Conservation (phyloP, 2,888 invertebrate species). For the Tenthredo notha region DNA sequence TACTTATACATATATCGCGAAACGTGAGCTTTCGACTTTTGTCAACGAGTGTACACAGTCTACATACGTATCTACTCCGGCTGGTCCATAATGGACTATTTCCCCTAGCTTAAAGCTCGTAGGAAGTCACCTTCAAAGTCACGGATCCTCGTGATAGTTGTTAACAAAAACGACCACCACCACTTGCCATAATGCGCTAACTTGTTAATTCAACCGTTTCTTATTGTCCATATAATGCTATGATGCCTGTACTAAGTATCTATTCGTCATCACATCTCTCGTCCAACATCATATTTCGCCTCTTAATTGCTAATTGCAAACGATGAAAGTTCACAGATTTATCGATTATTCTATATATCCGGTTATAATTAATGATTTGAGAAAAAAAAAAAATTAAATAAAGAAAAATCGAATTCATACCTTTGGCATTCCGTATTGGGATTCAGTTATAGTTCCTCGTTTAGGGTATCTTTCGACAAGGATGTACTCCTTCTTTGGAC, state of each 20-base stretch:
- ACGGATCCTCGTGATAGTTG: constrained; percentile 62
- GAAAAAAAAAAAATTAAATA: background rate
- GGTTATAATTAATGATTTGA: too few species aligned
- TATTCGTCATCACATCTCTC: too few species aligned
- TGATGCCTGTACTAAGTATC: background rate
- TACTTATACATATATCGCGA: too few species aligned
- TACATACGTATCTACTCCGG: constrained; percentile 47
- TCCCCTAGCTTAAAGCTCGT: constrained; percentile 73
- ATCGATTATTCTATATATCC: too few species aligned
- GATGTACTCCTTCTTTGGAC: constrained; percentile 46
- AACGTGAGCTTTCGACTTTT: constrained; percentile 4
- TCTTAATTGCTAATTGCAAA: too few species aligned
- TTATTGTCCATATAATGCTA: background rate
- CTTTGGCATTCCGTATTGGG: constrained; percentile 31
- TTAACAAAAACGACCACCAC: constrained; percentile 17
- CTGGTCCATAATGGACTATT: constrained; percentile 76
- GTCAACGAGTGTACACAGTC: constrained; percentile 23
- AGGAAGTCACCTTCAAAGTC: constrained; percentile 78
- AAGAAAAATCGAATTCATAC: background rate
- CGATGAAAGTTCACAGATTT: too few species aligned
- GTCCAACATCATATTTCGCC: too few species aligned
- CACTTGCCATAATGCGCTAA: constrained; percentile 3
- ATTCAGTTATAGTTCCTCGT: constrained; percentile 31
- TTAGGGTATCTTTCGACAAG: constrained; percentile 26
- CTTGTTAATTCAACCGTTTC: constrained; percentile 46